Conservation (phyloP, 2,113 vertebrate species). For the Rhadina sibilatrix region DNA sequence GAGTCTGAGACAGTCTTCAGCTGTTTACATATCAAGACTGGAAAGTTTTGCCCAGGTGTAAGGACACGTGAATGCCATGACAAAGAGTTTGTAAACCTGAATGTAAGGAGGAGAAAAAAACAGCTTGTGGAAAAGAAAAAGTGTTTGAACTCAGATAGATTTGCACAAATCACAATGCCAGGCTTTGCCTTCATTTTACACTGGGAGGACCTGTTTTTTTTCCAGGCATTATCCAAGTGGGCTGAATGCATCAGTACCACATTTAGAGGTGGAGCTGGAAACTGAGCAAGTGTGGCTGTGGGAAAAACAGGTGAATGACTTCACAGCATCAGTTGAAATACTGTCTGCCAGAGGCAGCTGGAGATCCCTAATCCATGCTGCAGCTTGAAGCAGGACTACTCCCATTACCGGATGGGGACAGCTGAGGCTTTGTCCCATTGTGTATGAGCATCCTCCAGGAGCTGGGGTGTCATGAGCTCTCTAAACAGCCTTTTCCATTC, state of each 20-base stretch:
- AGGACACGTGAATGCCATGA: not conserved
- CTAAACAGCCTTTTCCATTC: not conserved
- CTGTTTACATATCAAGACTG: not conserved
- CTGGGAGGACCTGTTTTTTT: not conserved
- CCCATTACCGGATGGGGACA: rapidly evolving
- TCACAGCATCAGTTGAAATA: not conserved
- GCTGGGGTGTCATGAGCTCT: not conserved
- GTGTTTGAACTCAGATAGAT: not conserved
- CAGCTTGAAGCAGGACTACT: not conserved
- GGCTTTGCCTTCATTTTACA: not conserved
- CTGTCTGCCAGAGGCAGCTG: not conserved
- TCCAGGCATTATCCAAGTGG: not conserved
- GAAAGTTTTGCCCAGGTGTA: not conserved
- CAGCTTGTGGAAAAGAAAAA: not conserved
- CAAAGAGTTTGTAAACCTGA: not conserved
- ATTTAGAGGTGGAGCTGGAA: not conserved
- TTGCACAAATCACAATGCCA: not conserved
- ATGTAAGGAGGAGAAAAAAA: not conserved
- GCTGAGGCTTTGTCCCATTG: not conserved
- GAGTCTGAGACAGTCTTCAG: not conserved
- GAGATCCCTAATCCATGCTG: rapidly evolving
- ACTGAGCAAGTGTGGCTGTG: not conserved
- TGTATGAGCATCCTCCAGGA: not conserved
- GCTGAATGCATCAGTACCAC: not conserved
- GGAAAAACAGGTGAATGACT: not conserved